phyloP scores from a whole-genome alignment of 37 sponge, comb jelly and placozoan genomes.

The Chondrosia reniformis region DNA sequence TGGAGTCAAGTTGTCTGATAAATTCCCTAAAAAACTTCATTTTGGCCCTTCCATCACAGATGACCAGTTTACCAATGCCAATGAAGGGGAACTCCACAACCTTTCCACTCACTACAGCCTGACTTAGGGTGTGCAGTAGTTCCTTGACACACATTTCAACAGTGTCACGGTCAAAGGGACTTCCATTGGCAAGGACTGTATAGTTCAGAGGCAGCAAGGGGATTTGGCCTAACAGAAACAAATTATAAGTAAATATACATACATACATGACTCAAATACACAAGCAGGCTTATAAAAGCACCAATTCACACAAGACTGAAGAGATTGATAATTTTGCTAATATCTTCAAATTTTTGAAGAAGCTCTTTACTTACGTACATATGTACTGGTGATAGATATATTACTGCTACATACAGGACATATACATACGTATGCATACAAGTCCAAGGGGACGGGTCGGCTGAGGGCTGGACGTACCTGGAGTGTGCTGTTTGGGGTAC shows the following conservation, averaged over 20 bases:
- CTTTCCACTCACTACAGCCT: slow-evolving; percentile 28
- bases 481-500: slow-evolving; percentile 49
- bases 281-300: no score
- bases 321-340: background rate
- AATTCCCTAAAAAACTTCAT: slow-evolving; percentile 87
- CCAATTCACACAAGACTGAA: background rate
- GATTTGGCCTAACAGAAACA: slow-evolving; percentile 58
- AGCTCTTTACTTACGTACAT: background rate
- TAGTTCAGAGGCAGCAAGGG: slow-evolving; percentile 78
- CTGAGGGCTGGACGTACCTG: slow-evolving; percentile 43
- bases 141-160: slow-evolving; percentile 77
- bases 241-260: background rate
- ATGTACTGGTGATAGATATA: background rate
- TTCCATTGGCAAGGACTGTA: slow-evolving; percentile 62
- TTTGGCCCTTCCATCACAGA: slow-evolving; percentile 63
- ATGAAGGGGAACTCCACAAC: slow-evolving; percentile 55
- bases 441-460: background rate
- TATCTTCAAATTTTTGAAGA: background rate
- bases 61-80: slow-evolving; percentile 61
- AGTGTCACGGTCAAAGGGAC: slow-evolving; percentile 54
- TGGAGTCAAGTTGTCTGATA: slow-evolving; percentile 52
- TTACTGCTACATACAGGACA: no score
- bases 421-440: background rate
- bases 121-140: slow-evolving; percentile 55
- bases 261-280: no score